Evolutionary conservation across 2,113 vertebrate genomes (phyloP).

Genomic region (Athene cunicularia): DNA sequence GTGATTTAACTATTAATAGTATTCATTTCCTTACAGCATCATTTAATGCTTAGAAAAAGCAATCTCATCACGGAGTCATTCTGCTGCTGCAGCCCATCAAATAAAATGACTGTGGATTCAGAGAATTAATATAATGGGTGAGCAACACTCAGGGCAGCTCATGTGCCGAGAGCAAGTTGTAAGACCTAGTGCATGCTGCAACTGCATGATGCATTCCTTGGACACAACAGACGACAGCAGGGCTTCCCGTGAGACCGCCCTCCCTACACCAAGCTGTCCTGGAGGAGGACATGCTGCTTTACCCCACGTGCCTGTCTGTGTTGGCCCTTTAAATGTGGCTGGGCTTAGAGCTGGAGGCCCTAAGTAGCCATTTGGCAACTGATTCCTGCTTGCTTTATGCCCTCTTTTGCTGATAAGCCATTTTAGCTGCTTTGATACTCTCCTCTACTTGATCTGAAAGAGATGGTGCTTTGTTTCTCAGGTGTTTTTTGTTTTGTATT

Average conservation of each 20-base stretch:
- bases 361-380: neutral
- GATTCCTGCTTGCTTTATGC: neutral
- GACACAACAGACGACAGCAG: accelerated
- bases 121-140: neutral
- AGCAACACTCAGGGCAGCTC: neutral
- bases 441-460: neutral
- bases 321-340: neutral
- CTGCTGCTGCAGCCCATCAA: neutral
- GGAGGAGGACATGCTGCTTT: accelerated
- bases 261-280: too few relatives aligned
- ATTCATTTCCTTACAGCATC: neutral
- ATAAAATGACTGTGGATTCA: too few relatives aligned
- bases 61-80: neutral
- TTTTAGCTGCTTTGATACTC: neutral
- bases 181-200: accelerated
- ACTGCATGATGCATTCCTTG: accelerated
- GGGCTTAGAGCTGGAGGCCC: neutral
- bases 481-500: neutral
- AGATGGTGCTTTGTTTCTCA: neutral
- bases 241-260: accelerated
- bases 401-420: neutral
- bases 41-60: neutral
- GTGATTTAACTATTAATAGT: neutral
- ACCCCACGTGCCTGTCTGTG: accelerated
- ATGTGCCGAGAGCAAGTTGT: neutral